A percentile compares a stretch with the other conserved stretches of the same genome.
phyloP scores from a whole-genome alignment of 2,113 vertebrate genomes.

The Carollia perspicillata region DNA sequence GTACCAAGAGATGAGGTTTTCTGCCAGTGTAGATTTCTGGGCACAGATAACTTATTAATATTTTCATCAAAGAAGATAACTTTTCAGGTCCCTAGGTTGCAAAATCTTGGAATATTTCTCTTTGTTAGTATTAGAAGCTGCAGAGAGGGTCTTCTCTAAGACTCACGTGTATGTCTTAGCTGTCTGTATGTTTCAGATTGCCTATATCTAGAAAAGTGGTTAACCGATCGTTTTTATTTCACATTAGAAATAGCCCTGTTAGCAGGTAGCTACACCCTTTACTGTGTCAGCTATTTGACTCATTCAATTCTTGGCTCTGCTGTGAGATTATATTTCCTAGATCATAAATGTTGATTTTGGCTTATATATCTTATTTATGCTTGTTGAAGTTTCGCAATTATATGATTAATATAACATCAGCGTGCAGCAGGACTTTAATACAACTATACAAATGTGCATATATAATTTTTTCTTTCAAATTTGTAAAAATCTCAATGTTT shows the following conservation, averaged over 20 bases:
- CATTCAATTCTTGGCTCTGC: background rate
- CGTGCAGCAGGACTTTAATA: background rate
- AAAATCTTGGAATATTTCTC: conserved; percentile 5
- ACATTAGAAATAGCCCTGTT: background rate
- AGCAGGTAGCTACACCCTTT: background rate
- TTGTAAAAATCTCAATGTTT: conserved; percentile 47
- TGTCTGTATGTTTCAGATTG: background rate
- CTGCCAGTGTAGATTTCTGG: background rate
- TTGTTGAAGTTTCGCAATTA: conserved; percentile 13
- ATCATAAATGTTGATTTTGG: conserved; percentile 15
- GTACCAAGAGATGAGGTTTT: background rate
- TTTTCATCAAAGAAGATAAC: background rate
- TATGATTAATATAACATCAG: background rate
- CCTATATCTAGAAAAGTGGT: background rate
- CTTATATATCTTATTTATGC: background rate
- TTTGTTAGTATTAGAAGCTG: background rate
- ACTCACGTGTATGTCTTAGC: background rate
- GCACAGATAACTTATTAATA: background rate
- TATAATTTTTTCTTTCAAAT: conserved; percentile 11
- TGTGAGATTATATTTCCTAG: background rate
- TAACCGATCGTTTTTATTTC: conserved; percentile 19
- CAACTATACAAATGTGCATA: background rate
- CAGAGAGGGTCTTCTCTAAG: background rate
- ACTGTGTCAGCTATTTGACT: background rate
- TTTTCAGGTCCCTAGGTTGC: background rate